phyloP scores from a whole-genome alignment of 2,888 invertebrate species.

The Dysmachus trigonus region DNA sequence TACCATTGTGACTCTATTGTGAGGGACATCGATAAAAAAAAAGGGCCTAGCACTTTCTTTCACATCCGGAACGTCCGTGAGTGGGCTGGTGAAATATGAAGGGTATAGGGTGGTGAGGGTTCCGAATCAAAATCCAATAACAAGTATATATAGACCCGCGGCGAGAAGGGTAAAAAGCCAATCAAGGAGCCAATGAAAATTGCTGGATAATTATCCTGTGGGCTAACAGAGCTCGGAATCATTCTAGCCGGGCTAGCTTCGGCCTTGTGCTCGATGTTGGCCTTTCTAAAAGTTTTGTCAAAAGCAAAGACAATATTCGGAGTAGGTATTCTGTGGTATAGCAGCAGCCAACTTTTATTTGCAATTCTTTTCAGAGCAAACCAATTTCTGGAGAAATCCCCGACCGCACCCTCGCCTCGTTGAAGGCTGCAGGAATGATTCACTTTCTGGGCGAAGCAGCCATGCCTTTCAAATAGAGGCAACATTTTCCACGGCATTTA shows the following conservation, averaged over 20 bases:
- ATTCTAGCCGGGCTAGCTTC: not conserved
- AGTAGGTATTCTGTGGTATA: not conserved
- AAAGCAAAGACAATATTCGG: not conserved
- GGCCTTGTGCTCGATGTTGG: not conserved
- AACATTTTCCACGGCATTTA: conserved; percentile 19
- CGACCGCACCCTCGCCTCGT: no score
- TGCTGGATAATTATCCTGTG: not conserved
- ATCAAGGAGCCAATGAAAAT: not conserved
- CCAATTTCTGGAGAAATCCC: not conserved
- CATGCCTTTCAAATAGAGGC: not conserved
- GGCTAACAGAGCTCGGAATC: not conserved
- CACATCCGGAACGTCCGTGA: not conserved
- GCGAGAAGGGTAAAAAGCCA: not conserved
- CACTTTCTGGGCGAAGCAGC: conserved; percentile 5
- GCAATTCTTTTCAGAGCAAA: not conserved
- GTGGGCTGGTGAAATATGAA: not conserved
- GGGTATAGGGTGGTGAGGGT: not conserved
- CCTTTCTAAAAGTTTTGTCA: not conserved
- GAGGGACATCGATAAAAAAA: not conserved
- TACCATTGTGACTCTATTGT: not conserved
- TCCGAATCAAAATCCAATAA: not conserved
- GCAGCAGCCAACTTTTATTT: not conserved
- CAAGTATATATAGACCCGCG: not conserved
- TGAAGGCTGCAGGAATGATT: not conserved
- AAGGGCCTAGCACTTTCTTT: not conserved